Evolutionary conservation across 2,888 invertebrate genomes (phyloP).

Genomic region (Heterodera filipjevi): DNA sequence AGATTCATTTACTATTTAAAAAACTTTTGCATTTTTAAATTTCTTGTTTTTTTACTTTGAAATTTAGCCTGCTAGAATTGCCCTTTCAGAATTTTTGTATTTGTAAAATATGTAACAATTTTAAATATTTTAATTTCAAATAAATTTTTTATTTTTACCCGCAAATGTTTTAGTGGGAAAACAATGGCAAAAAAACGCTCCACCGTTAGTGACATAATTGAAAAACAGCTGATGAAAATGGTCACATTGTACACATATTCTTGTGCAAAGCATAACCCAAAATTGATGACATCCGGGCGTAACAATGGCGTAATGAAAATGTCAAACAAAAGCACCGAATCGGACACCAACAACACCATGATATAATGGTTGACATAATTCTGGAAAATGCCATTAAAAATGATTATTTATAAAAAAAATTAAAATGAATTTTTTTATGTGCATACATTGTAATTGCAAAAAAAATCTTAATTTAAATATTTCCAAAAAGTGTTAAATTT

Average conservation of each 20-base stretch:
- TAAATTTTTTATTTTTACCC: background rate
- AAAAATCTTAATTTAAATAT: too few relatives aligned
- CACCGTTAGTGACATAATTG: constrained; percentile 10
- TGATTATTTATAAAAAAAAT: background rate
- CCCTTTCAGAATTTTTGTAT: too few relatives aligned
- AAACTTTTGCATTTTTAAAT: too few relatives aligned
- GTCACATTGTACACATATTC: constrained; percentile 6
- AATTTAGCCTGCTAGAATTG: too few relatives aligned
- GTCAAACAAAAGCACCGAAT: constrained; percentile 3
- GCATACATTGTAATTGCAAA: too few relatives aligned
- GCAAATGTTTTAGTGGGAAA: constrained; percentile 2
- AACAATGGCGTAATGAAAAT: background rate
- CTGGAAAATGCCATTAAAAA: background rate
- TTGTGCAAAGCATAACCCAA: background rate
- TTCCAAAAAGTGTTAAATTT: too few relatives aligned
- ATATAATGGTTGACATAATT: background rate
- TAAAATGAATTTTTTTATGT: too few relatives aligned
- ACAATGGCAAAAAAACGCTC: constrained; percentile 17
- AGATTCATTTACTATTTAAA: too few relatives aligned
- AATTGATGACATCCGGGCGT: background rate
- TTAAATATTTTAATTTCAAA: background rate
- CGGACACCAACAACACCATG: constrained; percentile 1
- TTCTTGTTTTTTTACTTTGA: too few relatives aligned
- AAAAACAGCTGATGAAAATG: constrained; percentile 4
- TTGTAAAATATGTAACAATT: too few relatives aligned